Evolutionary conservation across 1,140 invertebrate genomes (phyloP), one percentile per base, ranked within the genome.

Genomic region (Tetraneura akinire): DNA sequence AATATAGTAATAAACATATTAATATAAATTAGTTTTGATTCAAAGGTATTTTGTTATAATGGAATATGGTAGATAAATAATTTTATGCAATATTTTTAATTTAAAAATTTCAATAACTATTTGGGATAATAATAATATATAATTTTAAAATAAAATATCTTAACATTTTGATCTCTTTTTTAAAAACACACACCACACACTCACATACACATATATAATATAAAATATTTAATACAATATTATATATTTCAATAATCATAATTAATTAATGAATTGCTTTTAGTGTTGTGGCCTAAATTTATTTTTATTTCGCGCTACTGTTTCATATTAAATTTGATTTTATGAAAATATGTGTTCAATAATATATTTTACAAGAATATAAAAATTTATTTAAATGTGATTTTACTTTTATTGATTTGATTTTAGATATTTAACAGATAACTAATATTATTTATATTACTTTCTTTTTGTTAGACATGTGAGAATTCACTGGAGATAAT

Each of bases 241-340:
- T 37, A 21, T 47, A 23, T 68, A 14, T 68, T 68, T 68, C 14
- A 60, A 29, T 62, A 23, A 23, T n/a, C 11, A 37, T 1, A 47
- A 47, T 26, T 29, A 3, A 16, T 26, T 68, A 47, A 45, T 37
- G 47, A 29, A 49, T 49, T 37, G 8, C 32, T 8, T 37, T 37
- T 37, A 37, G 32, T 37, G 8, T 37, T 37, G 3, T 49, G 9
- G 18, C 8, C 21, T 45, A 23, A 55, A 80, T 45, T 57, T n/a
- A 26, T 71, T 32, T 57, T 45, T 55, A 55, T 42, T 80, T 80
- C 37, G 32, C 55, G n/a, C 11, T 23, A 62, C 74, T 78, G 55
- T 78, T 23, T 47, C 9, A 1, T 76, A 57, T 42, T 29, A 18
- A 51, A 16, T n/a, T 37, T 42, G 16, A 37, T 74, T 73, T 73